Evolutionary conservation across 37 sponge, comb jelly and placozoan species (phyloP).

Genomic region (Aplysina aerophoba): DNA sequence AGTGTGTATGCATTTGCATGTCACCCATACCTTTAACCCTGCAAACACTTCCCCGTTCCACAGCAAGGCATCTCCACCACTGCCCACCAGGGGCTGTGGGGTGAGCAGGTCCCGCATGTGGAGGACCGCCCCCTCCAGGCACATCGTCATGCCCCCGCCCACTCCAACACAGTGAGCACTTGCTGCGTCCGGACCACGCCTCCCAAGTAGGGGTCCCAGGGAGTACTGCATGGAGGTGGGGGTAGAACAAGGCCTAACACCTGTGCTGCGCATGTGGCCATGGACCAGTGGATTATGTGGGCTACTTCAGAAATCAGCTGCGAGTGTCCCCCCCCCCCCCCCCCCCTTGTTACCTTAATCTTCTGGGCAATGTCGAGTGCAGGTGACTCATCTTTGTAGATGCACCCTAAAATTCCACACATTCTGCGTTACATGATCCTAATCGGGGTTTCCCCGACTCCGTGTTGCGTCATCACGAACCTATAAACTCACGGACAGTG

Average conservation of each 20-base stretch:
- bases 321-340: too few species aligned
- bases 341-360: too few species aligned
- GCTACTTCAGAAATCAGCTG: too few species aligned
- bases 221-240: neutral
- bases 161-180: neutral
- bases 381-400: neutral
- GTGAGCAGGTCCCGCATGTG: slow-evolving; percentile 73
- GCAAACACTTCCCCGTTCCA: slow-evolving; percentile 96
- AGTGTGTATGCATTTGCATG: too few species aligned
- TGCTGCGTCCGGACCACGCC: slow-evolving; percentile 21
- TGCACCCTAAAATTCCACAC: slow-evolving; percentile 24
- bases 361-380: too few species aligned
- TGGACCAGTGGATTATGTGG: too few species aligned
- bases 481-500: too few species aligned
- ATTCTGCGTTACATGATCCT: neutral
- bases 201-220: neutral
- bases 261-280: too few species aligned
- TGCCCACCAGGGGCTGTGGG: slow-evolving; percentile 57
- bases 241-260: neutral
- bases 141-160: slow-evolving; percentile 18
- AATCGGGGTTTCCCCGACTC: too few species aligned
- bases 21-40: slow-evolving; percentile 33
- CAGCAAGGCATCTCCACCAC: slow-evolving; percentile 56
- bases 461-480: too few species aligned
- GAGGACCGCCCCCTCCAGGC: slow-evolving; percentile 67